These are phyloP conservation scores for Theodoxus fluviatilis DNA, from an alignment of 2,888 invertebrate genomes.

Conservation along the genomic window DNA sequence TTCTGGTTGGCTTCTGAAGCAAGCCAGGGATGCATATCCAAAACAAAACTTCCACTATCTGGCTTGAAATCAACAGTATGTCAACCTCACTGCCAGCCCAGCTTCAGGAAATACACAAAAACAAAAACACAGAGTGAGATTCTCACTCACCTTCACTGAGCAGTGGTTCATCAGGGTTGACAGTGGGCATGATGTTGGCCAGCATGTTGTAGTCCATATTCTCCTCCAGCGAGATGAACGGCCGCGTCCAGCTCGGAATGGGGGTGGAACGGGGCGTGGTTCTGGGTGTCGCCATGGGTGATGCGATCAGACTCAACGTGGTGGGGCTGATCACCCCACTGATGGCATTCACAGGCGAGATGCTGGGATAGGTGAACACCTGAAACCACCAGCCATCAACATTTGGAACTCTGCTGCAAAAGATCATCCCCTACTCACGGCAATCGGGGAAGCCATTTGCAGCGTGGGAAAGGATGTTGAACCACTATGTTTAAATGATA, in stretches of 20 bases:
- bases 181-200: constrained; percentile 73
- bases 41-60: too few species aligned
- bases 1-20: too few species aligned
- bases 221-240: constrained; percentile 89
- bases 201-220: constrained; percentile 82
- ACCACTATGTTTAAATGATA: too few species aligned
- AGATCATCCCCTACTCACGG: too few species aligned
- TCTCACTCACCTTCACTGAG: constrained; percentile 71
- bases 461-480: too few species aligned
- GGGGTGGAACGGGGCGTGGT: constrained; percentile 58
- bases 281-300: constrained; percentile 71
- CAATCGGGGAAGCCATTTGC: too few species aligned
- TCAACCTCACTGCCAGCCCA: too few species aligned
- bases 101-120: not conserved
- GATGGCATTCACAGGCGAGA: constrained; percentile 83
- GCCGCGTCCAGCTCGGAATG: constrained; percentile 81
- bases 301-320: constrained; percentile 82
- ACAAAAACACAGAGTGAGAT: not conserved
- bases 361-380: constrained; percentile 91
- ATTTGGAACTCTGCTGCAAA: not conserved
- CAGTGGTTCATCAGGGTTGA: constrained; percentile 70
- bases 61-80: too few species aligned
- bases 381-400: constrained; percentile 63
- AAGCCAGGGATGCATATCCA: too few species aligned
- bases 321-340: constrained; percentile 86